These are phyloP conservation scores for Drosophila mauritiana DNA, from an alignment of 1,140 invertebrate species.

Conservation along the genomic window DNA sequence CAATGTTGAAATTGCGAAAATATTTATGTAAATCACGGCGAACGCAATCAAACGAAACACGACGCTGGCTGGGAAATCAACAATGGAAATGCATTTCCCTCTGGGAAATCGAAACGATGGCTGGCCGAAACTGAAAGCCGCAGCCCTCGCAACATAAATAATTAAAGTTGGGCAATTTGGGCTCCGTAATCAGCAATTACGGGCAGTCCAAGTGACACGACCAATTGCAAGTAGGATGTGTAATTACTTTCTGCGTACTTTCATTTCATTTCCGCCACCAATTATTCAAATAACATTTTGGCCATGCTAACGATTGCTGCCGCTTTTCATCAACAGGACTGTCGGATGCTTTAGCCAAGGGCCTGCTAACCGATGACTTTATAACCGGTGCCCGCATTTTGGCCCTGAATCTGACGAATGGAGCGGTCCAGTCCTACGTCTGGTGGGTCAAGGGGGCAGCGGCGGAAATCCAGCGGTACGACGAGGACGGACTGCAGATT, in stretches of 20 bases:
- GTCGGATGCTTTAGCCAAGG: slow-evolving; percentile 87
- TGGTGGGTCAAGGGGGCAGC: slow-evolving; percentile 86
- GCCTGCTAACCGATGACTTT: slow-evolving; percentile 86
- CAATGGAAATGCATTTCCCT: slow-evolving; percentile 19
- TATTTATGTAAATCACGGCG: slow-evolving; percentile 12
- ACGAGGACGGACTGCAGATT: slow-evolving; percentile 85
- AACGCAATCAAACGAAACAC: slow-evolving; percentile 3
- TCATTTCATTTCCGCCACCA: slow-evolving; percentile 37
- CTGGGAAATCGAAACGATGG: slow-evolving; percentile 1
- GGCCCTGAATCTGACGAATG: slow-evolving; percentile 87
- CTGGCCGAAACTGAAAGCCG: slow-evolving; percentile 7
- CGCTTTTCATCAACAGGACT: slow-evolving; percentile 83
- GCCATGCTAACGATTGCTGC: neutral
- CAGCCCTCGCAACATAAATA: slow-evolving; percentile 29
- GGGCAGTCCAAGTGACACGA: slow-evolving; percentile 23
- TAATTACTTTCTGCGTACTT: slow-evolving; percentile 37
- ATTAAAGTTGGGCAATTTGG: slow-evolving; percentile 31
- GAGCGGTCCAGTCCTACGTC: slow-evolving; percentile 86
- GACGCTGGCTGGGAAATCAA: neutral
- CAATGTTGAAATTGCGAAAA: slow-evolving; percentile 9
- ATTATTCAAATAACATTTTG: slow-evolving; percentile 35
- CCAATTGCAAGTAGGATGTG: slow-evolving; percentile 25
- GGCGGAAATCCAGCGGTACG: slow-evolving; percentile 85
- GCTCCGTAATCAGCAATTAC: slow-evolving; percentile 20
- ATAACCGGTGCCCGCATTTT: slow-evolving; percentile 87